phyloP scores from a whole-genome alignment of 1,140 invertebrate genomes.

The Drosophila bipectinata region DNA sequence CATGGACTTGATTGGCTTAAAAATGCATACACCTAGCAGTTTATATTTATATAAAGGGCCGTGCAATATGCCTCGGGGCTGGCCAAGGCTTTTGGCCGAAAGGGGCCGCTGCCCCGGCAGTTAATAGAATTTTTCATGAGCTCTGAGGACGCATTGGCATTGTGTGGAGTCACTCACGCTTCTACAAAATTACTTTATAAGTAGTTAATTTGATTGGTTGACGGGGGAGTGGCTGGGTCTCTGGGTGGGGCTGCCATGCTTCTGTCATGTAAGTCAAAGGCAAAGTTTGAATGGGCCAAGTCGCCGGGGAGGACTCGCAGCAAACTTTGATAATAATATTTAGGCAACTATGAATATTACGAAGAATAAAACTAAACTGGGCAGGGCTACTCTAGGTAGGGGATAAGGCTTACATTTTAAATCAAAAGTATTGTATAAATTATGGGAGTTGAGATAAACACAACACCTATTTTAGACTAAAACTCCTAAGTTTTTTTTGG shows the following conservation, averaged over 20 bases:
- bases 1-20: slow-evolving; percentile 69
- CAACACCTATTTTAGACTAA: neutral
- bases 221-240: neutral
- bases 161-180: slow-evolving; percentile 64
- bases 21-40: slow-evolving; percentile 65
- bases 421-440: neutral
- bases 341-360: slow-evolving; percentile 50
- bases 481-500: neutral
- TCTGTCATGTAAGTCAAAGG: slow-evolving; percentile 64
- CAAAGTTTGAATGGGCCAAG: slow-evolving; percentile 60
- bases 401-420: slow-evolving; percentile 17
- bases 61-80: slow-evolving; percentile 27
- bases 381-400: neutral
- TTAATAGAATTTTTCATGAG: slow-evolving; percentile 82
- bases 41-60: slow-evolving; percentile 6
- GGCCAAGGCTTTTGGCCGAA: neutral
- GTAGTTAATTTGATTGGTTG: slow-evolving; percentile 78
- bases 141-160: slow-evolving; percentile 62
- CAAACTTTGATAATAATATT: slow-evolving; percentile 74
- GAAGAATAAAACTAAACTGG: slow-evolving; percentile 1
- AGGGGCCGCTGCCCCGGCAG: slow-evolving; percentile 31
- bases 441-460: neutral
- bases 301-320: slow-evolving; percentile 52
- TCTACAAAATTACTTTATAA: slow-evolving; percentile 77
- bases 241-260: slow-evolving; percentile 35